Base-by-base conservation (phyloP, 2,113 vertebrate species). In the Chauna torquata region DNA sequence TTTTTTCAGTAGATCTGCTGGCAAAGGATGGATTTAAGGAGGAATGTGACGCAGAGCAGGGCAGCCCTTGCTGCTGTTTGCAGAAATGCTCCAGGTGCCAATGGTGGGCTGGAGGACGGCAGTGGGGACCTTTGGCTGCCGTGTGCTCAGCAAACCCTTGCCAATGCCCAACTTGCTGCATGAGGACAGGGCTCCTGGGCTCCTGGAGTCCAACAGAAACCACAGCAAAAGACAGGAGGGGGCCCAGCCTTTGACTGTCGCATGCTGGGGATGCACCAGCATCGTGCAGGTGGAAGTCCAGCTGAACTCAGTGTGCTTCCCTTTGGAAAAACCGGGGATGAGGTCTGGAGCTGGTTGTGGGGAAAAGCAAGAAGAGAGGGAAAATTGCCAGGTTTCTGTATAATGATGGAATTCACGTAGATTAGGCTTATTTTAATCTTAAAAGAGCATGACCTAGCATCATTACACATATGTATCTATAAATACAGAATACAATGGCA, bases 21-120 rank as follows among this genome's bases (percentile, higher is more conserved):
- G 59, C 94, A 95, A 86, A 0, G 20, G 82, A 47, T 19, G 44
- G 61, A 93, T 96, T 96, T 97, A 96, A 96, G 92, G 95, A 95
- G 96, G 96, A 93, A 88, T 96, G 82, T 32, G 82, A 82, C 6
- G 23, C 16, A 57, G 54, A 59, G 55, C 0, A n/a, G 54, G 2
- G 38, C 85, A 88, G 81, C 71, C 27, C 66, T 89, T 66, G 83
- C 88, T 86, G 90, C 81, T 88, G 49, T 72, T 76, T 65, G 54
- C 16, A 28, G 87, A 68, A 71, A 82, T 34, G 10, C 30, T 90
- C n/a, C 25, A 2, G 2, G 40, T 30, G 47, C 4, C 5, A 54
- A 50, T 16, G 44, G 40, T n/a, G 68, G 36, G 17, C 61, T 66
- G 83, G 32, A 59, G 65, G 59, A 75, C 22, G 44, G 61, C 50